A percentile compares a stretch with the other conserved stretches of the same genome.
Conservation (phyloP, 2,797 vertebrate species). For the Danio tinwini region DNA sequence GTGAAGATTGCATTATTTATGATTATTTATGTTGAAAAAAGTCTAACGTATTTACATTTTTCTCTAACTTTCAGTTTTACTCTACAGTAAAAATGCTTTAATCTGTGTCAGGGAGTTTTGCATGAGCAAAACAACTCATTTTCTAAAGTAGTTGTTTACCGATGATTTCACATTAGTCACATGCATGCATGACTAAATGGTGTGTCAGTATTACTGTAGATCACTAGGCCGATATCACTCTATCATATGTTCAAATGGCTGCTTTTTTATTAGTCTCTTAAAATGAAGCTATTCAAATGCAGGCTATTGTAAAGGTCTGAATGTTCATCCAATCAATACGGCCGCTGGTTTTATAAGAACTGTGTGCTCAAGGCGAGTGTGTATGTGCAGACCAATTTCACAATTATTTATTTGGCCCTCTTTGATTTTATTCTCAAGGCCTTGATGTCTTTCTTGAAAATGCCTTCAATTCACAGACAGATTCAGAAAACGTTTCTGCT, state of each 20-base stretch:
- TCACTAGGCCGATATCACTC: neutral
- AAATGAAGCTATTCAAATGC: neutral
- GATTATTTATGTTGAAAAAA: too few species aligned
- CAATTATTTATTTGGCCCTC: neutral
- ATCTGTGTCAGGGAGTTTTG: neutral
- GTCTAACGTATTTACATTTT: too few species aligned
- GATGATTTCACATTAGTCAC: neutral
- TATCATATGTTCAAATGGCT: conserved; percentile 3
- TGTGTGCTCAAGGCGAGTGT: neutral
- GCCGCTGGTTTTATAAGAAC: neutral
- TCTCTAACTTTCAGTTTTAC: neutral
- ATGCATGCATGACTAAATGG: neutral
- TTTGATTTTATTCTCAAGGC: neutral
- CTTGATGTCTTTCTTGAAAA: conserved; percentile 26
- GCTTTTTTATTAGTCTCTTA: neutral
- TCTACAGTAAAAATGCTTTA: neutral
- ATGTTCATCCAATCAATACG: neutral
- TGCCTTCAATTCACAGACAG: neutral
- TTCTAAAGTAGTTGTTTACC: conserved; percentile 9
- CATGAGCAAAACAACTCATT: neutral
- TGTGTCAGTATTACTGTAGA: conserved; percentile 12
- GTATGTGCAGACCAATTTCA: neutral
- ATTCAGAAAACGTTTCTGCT: conserved; percentile 1
- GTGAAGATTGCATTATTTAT: too few species aligned
- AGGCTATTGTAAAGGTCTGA: neutral